Evolutionary conservation across 2,113 vertebrate genomes (phyloP), one percentile per base, ranked within the genome.

Genomic region (Numenius arquata): DNA sequence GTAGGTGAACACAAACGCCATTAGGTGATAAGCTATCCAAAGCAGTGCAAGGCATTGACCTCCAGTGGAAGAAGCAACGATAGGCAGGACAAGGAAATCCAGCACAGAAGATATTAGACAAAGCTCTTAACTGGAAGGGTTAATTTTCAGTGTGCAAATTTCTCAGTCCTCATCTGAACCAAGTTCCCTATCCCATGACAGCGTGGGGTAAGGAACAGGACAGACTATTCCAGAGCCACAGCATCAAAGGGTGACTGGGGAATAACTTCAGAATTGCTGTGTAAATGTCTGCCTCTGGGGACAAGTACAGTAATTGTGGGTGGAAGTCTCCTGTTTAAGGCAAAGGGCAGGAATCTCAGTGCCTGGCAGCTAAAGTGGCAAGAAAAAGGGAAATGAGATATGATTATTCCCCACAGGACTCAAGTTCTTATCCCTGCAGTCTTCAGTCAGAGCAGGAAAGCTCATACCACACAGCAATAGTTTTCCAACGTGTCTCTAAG

Each of bases 31-130:
- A 93, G 52, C 45, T 78, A 75, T 94, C n/a, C 73, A 93, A 82
- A 76, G 40, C 14, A 59, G 67, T 53, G n/a, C 87, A 72, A 88
- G 92, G 23, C 68, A 90, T 92, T 91, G 83, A 95, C 92, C 74
- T 91, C 47, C 74, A 66, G 52, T 70, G 56, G 63, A 63, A 93
- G 66, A 74, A 68, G 40, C 68, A 92, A 85, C 6, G 21, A 71
- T 23, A 76, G 20, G 15, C 14, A 76, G 68, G 40, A 75, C n/a
- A 90, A 61, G 50, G 38, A 93, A 97, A 92, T 59, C 11, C 59
- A 53, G 27, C 12, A 47, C 36, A 6, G 12, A 63, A 88, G 58
- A 15, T 7, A 45, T 65, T n/a, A 73, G 62, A 30, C 16, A 32
- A 29, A 75, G 12, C 8, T 36, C 40, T 58, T 21, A 63, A 12